Percentiles rank a stretch among this genome's conserved stretches.
Conservation (phyloP, 2,113 vertebrate genomes). For the Myrmecobius fasciatus region DNA sequence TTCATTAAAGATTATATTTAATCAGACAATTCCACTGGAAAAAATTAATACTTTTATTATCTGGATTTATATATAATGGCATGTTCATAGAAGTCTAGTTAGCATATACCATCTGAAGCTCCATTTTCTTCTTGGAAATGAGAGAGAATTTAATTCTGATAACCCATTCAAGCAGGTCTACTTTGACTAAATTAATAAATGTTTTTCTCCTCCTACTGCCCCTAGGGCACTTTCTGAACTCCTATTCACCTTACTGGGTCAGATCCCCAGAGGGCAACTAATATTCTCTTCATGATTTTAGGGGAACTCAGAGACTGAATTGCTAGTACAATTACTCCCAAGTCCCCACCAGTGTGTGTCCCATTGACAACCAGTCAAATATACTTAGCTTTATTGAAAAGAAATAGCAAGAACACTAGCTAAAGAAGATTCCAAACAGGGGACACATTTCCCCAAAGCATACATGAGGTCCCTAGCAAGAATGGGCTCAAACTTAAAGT, state of each 20-base stretch:
- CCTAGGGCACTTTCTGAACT: background rate
- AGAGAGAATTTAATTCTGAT: conserved; percentile 70
- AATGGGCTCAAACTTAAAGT: background rate
- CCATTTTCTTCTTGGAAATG: conserved; percentile 63
- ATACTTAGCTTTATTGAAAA: background rate
- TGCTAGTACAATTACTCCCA: background rate
- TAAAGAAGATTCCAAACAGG: background rate
- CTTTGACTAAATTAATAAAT: conserved; percentile 78
- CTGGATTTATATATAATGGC: conserved; percentile 45
- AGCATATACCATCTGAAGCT: background rate
- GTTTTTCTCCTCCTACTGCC: background rate
- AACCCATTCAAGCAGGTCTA: conserved; percentile 28
- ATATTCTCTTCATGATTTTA: background rate
- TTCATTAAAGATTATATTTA: conserved; percentile 40
- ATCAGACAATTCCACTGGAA: background rate
- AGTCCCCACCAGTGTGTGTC: background rate
- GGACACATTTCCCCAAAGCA: background rate
- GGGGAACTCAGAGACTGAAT: background rate
- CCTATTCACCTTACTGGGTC: background rate
- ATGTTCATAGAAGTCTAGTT: background rate
- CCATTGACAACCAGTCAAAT: background rate
- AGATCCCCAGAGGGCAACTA: background rate
- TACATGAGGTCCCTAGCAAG: background rate
- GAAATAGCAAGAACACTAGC: background rate
- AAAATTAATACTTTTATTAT: conserved; percentile 29